Evolutionary conservation across 2,113 vertebrate species (phyloP), one percentile per base, ranked within the genome.

Genomic region (Daubentonia madagascariensis): DNA sequence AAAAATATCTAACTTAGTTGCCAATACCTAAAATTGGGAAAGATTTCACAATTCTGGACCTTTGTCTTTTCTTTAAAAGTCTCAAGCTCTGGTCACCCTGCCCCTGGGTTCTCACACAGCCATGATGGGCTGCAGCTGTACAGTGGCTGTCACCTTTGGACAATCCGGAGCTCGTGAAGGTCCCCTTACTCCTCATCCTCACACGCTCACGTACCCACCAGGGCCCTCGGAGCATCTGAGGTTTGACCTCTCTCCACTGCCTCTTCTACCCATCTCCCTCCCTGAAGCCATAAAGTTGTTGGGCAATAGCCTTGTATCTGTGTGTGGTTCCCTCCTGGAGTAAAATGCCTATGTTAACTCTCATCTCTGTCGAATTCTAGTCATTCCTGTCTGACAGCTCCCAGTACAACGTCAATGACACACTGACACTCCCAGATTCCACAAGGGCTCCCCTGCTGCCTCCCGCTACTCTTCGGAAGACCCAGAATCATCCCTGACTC

Each of bases 1-100:
- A 52, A 14, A 67, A 73, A 95, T n/a, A 85, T 52, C 79, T 94
- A 80, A 75, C 45, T 88, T 90, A 52, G 13, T 59, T 54, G 50
- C 72, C 67, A 94, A 73, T 5, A 12, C 65, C 89, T 86, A 13
- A 79, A 85, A 32, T 12, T 72, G 3, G 40, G n/a, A 67, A 59
- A 25, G 18, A 68, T 59, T 61, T 93, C 85, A 73, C 37, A 63
- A 22, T 50, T 85, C 52, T 54, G 32, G 10, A 45, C 37, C 40
- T 76, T 52, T 2, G 6, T 11, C 37, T 96, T 85, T 22, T 65
- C 30, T 65, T 73, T 65, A 52, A 63, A 89, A 75, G 43, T 75
- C 54, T 73, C 48, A 72, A 48, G 10, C 48, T 89, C 45, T 54
- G 63, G 40, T 35, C 37, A 16, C 17, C 18, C 23, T 17, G 65